phyloP scores from a whole-genome alignment of 2,888 invertebrate genomes.

The Arrhopalites spinosus region DNA sequence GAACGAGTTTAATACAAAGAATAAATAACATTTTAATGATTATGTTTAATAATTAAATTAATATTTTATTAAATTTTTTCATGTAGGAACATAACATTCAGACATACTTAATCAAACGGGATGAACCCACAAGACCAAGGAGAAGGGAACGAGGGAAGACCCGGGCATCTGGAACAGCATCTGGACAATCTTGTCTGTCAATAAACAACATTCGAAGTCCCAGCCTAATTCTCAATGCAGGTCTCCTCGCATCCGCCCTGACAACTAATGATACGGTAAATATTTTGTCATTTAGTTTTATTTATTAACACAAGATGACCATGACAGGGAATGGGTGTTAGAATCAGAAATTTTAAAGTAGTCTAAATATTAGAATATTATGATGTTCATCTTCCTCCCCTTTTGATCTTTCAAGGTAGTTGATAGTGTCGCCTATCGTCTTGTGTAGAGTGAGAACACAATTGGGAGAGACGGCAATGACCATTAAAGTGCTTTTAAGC shows the following conservation, averaged over 20 bases:
- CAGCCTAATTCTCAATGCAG: constrained; percentile 54
- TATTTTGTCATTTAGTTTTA: too few relatives aligned
- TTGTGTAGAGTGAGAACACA: neutral
- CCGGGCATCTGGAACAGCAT: neutral
- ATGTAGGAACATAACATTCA: constrained; percentile 76
- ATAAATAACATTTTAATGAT: too few relatives aligned
- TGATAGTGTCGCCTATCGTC: too few relatives aligned
- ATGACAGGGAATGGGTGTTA: too few relatives aligned
- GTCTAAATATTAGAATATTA: too few relatives aligned
- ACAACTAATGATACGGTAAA: constrained; percentile 34
- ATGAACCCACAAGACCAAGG: constrained; percentile 69
- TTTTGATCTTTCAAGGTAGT: neutral
- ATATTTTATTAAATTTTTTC: too few relatives aligned
- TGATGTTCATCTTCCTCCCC: neutral
- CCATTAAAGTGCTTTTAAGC: neutral
- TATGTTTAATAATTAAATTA: neutral
- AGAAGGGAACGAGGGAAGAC: constrained; percentile 45
- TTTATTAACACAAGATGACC: too few relatives aligned
- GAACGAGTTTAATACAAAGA: too few relatives aligned
- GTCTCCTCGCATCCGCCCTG: constrained; percentile 52
- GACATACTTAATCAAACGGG: constrained; percentile 84
- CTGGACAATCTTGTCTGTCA: constrained; percentile 51
- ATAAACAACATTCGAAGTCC: constrained; percentile 50
- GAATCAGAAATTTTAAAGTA: too few relatives aligned
- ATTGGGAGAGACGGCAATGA: neutral